Evolutionary conservation across 2,797 vertebrate species (phyloP), one percentile per base, ranked within the genome.

Genomic region (Rhinoraja longicauda): DNA sequence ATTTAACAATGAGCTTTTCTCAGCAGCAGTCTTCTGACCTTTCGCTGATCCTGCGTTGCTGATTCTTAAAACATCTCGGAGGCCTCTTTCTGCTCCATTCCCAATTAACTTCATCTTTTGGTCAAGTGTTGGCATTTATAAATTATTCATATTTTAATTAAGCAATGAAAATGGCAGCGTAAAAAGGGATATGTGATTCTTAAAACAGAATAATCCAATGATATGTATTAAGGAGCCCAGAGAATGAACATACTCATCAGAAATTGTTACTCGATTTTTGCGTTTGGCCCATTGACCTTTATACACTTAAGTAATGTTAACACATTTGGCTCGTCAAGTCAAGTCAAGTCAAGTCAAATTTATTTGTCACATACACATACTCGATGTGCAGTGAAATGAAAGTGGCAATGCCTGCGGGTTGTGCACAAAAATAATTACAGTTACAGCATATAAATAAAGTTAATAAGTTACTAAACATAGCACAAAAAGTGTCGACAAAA

Each of bases 111-210:
- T 81, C 4, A 26, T 81, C 78, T 81, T 53, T 53, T 81, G 39
- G 39, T 81, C 39, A 26, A 21, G 39, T 45, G 10, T 45, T 81
- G 39, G 39, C 78, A 81, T 53, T 81, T 53, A 45, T 81, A 53
- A 81, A 81, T 81, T 53, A 81, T 81, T 81, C 53, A 81, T 24
- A 53, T 81, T 81, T 81, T 78, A 81, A 81, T 81, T 24, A 81
- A 10, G 78, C 10, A 84, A 84, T 84, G 21, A 29, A 84, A 57
- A 57, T 84, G 57, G 53, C 21, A 26, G 53, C 26, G 81, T 3
- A 84, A 59, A 76, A 84, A 57, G 81, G 81, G 81, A 84, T 53
- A 84, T 57, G 4, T 59, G 26, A 10, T 84, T 45, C 24, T 81
- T 59, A 57, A 84, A 79, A 84, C 53, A 57, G 81, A 84, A 84